Percentiles rank a stretch among this genome's conserved stretches.
These are phyloP conservation scores for Tachystola acroxantha DNA, from an alignment of 2,888 invertebrate species.

Conservation along the genomic window DNA sequence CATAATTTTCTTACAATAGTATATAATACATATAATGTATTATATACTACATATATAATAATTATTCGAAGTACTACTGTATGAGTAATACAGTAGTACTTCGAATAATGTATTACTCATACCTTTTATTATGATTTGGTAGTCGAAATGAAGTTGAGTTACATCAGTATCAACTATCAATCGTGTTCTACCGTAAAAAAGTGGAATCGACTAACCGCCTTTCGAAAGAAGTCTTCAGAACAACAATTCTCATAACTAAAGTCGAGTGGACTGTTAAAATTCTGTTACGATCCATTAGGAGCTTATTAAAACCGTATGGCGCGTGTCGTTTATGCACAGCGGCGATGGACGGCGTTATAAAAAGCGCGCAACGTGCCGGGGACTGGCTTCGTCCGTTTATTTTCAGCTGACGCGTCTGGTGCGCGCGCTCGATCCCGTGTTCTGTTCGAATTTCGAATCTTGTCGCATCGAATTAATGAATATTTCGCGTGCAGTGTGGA, in stretches of 20 bases:
- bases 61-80: no score
- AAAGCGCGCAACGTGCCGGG: constrained; percentile 17
- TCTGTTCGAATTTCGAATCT: constrained; percentile 20
- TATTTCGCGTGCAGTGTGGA: constrained; percentile 10
- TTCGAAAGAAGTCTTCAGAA: constrained; percentile 8
- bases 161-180: no score
- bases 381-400: constrained; percentile 22
- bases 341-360: constrained; percentile 24
- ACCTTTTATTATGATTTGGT: no score
- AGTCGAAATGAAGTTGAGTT: no score
- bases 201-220: no score
- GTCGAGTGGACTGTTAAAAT: constrained; percentile 9
- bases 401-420: constrained; percentile 29
- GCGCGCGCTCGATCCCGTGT: constrained; percentile 6
- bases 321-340: constrained; percentile 14
- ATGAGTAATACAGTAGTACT: no score
- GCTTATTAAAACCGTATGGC: constrained; percentile 31
- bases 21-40: no score
- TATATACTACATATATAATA: no score
- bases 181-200: no score
- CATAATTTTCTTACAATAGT: no score
- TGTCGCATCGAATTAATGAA: constrained; percentile 23
- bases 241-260: constrained; percentile 4
- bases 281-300: constrained; percentile 24
- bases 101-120: no score